A percentile compares a stretch with the other conserved stretches of the same genome.
Evolutionary conservation across 2,113 vertebrate genomes (phyloP).

Genomic region (Eira barbara): DNA sequence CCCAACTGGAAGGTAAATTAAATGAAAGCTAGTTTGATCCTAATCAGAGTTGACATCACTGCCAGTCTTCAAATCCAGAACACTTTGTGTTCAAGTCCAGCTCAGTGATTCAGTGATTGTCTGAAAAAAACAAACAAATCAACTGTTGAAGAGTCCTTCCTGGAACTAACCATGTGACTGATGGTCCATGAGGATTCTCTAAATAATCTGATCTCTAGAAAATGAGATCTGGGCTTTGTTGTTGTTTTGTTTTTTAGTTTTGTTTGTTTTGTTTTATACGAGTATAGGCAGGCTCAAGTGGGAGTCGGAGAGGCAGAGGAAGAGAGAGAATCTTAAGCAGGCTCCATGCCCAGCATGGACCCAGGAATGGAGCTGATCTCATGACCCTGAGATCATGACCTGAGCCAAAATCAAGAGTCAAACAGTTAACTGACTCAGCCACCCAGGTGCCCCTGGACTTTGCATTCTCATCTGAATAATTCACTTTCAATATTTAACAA

Average conservation of each 20-base stretch:
- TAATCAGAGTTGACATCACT: not conserved
- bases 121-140: not conserved
- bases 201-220: not conserved
- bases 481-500: not conserved
- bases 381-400: not conserved
- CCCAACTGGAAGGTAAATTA: not conserved
- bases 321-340: not conserved
- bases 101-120: not conserved
- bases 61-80: not conserved
- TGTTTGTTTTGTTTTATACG: not conserved
- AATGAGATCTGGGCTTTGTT: not conserved
- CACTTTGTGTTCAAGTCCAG: not conserved
- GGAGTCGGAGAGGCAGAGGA: not conserved
- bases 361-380: not conserved
- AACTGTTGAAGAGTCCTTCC: not conserved
- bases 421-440: not conserved
- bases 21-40: not conserved
- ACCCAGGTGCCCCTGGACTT: not conserved
- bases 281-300: not conserved
- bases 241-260: not conserved
- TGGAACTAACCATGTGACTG: not conserved
- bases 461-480: not conserved
- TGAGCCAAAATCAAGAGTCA: not conserved
- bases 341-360: not conserved
- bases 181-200: not conserved